Evolutionary conservation across 2,113 vertebrate species (phyloP).

Genomic region (Nicator chloris): DNA sequence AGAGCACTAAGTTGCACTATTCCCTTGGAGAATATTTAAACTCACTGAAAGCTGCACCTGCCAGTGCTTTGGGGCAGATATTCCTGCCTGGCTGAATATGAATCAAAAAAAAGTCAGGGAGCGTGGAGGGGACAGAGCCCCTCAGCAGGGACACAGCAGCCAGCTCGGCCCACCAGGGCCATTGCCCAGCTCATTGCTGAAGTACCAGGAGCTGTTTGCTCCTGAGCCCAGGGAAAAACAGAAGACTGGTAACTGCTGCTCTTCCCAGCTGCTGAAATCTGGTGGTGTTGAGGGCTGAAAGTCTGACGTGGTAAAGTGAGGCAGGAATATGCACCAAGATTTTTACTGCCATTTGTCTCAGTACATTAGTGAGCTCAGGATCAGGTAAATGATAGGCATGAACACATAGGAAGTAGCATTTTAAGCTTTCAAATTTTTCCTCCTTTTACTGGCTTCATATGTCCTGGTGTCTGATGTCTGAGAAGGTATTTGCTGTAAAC

Average conservation of each 20-base stretch:
- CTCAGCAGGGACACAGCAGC: not conserved
- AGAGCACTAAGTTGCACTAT: not conserved
- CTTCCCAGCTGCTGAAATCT: not conserved
- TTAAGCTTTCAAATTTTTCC: not conserved
- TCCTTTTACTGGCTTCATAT: not conserved
- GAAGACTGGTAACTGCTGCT: not conserved
- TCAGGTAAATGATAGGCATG: not conserved
- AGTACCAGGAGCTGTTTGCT: not conserved
- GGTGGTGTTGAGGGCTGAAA: not conserved
- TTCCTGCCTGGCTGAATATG: not conserved
- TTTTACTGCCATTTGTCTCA: not conserved
- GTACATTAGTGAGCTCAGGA: not conserved
- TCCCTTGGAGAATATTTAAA: not conserved
- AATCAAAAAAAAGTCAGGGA: not conserved
- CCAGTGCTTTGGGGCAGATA: not conserved
- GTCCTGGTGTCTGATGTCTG: not conserved
- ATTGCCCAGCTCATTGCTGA: not conserved
- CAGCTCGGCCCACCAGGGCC: not conserved
- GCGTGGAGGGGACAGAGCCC: not conserved
- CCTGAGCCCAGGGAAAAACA: not conserved
- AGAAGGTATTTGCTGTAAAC: not conserved
- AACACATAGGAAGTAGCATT: not conserved
- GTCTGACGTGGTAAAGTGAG: not conserved
- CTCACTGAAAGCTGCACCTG: not conserved
- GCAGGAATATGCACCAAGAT: not conserved